Evolutionary conservation across 2,888 invertebrate species (phyloP), one percentile per base, ranked within the genome.

Genomic region (Myathropa florea): DNA sequence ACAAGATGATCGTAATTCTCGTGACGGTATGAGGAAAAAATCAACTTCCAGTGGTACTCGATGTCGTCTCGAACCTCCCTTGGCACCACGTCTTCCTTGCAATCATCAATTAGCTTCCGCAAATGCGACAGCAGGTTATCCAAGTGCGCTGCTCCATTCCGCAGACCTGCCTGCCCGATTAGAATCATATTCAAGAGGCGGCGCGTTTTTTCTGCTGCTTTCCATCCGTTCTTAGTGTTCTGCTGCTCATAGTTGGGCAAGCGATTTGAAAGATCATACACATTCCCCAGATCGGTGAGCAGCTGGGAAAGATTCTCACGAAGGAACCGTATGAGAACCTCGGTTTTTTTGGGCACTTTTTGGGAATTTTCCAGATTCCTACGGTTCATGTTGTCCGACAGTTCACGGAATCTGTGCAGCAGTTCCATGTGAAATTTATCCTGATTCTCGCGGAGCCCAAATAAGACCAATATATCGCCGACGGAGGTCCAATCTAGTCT

Each of bases 151-250:
- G 91, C 89, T 1, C 95, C 95, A 76, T 94, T 93, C 3, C 92
- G 92, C 24, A 95, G 93, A 0, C 95, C 95, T 0, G 94, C 94
- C 90, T 95, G 94, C 0, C 95, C 95, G 6, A 95, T 90, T 6
- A 95, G 91, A 36, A 95, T 93, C 93, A 94, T 94, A 89, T 95
- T 95, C 0, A 95, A 90, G 64, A 92, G 92, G 72, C 92, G 94
- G 3, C 94, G 90, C 89, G 93, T 92, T 61, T 91, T 91, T 76
- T 94, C 94, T 1, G 94, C 94, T 83, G 92, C 89, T 65, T 92
- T 93, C 68, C 71, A 90, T 88, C 92, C 57, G 90, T 92, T 89
- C 91, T 93, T 92, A 30, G 93, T 91, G 78, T 94, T 93, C 82
- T 92, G 91, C 30, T 91, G 92, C 88, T 94, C 93, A 26, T 93